Conservation (phyloP, 1,140 invertebrate genomes). For the Diabrotica virgifera region DNA sequence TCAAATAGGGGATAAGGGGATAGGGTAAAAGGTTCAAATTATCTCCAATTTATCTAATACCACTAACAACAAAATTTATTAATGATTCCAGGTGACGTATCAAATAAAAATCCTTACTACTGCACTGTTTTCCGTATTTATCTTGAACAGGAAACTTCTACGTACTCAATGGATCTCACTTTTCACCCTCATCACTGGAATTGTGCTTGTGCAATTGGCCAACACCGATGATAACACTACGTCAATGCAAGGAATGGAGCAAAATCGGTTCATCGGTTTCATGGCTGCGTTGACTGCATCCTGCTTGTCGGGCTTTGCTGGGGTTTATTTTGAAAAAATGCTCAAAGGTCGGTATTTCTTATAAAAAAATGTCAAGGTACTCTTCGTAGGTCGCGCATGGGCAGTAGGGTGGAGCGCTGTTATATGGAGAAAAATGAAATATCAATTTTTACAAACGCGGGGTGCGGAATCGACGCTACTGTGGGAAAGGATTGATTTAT, state of each 20-base stretch:
- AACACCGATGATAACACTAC: conserved; percentile 38
- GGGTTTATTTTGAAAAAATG: conserved; percentile 99
- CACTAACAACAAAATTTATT: no score
- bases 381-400: no score
- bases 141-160: conserved; percentile 76
- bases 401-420: no score
- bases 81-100: conserved; percentile 92
- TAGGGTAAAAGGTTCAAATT: no score
- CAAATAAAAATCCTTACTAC: conserved; percentile 98
- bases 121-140: conserved; percentile 92
- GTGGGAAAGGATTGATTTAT: no score
- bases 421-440: no score
- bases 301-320: conserved; percentile 95
- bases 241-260: conserved; percentile 50
- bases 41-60: no score
- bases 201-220: conserved; percentile 83
- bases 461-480: no score
- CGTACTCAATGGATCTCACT: conserved; percentile 87
- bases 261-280: conserved; percentile 83
- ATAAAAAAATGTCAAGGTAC: no score
- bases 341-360: conserved; percentile 77
- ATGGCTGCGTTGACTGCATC: conserved; percentile 86
- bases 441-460: no score
- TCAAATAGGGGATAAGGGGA: no score
- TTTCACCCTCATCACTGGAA: conserved; percentile 78